phyloP scores from a whole-genome alignment of 2,113 vertebrate genomes.

The Catharus minimus region DNA sequence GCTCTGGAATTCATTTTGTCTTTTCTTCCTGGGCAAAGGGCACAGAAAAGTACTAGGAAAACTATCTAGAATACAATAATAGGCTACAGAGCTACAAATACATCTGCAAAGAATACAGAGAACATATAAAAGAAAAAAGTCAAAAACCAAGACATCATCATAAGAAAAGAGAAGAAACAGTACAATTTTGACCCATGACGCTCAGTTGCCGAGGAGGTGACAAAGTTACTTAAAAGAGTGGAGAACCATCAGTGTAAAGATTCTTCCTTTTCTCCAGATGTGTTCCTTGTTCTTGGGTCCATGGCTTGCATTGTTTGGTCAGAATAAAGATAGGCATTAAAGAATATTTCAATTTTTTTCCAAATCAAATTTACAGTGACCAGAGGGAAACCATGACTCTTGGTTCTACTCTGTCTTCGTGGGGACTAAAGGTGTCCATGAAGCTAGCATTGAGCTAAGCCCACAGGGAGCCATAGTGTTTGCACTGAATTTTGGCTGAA shows the following conservation, averaged over 20 bases:
- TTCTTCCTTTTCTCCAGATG: neutral
- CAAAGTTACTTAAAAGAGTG: neutral
- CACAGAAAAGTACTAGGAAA: neutral
- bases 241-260: neutral
- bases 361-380: neutral
- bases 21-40: neutral
- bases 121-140: neutral
- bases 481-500: constrained; percentile 19
- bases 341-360: neutral
- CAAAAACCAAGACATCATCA: rapidly evolving
- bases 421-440: neutral
- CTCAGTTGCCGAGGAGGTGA: neutral
- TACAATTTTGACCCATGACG: neutral
- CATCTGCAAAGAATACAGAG: neutral
- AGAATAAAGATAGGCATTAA: neutral
- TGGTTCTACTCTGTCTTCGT: neutral
- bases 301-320: neutral
- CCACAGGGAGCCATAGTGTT: neutral
- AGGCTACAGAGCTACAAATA: neutral
- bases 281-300: neutral
- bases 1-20: neutral
- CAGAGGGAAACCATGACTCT: neutral
- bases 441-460: neutral
- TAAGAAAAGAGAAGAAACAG: neutral
- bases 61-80: neutral